Evolutionary conservation across 1,140 invertebrate species (phyloP).

Genomic region (Pseudoatta argentina): DNA sequence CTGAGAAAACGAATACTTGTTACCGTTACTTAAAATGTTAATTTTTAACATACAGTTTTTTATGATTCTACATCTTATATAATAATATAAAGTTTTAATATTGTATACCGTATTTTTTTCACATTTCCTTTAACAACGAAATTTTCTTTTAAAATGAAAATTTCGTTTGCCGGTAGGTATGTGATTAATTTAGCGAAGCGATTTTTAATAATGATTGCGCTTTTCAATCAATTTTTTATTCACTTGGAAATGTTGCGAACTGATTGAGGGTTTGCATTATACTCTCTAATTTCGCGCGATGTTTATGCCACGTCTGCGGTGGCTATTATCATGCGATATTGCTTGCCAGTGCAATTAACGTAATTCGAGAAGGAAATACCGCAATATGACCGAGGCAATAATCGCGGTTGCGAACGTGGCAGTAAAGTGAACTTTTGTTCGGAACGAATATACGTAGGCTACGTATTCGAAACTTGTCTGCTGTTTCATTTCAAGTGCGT

Average conservation of each 20-base stretch:
- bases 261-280: background rate
- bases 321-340: background rate
- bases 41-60: background rate
- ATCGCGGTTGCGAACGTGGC: background rate
- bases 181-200: background rate
- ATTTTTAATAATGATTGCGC: background rate
- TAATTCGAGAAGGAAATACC: slow-evolving; percentile 40
- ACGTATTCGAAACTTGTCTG: background rate
- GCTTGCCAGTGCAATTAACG: background rate
- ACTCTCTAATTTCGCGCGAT: slow-evolving; percentile 13
- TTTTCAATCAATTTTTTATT: slow-evolving; percentile 4
- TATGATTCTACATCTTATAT: background rate
- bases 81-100: no score
- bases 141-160: background rate
- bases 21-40: background rate
- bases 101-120: background rate
- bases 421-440: slow-evolving; percentile 3
- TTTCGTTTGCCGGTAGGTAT: background rate
- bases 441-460: background rate
- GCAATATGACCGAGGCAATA: background rate
- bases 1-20: background rate
- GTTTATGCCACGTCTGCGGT: background rate
- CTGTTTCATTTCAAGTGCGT: slow-evolving; percentile 3
- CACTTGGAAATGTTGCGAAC: background rate
- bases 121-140: background rate